Conservation (phyloP, 2,113 vertebrate genomes). For the Ophiodon elongatus region DNA sequence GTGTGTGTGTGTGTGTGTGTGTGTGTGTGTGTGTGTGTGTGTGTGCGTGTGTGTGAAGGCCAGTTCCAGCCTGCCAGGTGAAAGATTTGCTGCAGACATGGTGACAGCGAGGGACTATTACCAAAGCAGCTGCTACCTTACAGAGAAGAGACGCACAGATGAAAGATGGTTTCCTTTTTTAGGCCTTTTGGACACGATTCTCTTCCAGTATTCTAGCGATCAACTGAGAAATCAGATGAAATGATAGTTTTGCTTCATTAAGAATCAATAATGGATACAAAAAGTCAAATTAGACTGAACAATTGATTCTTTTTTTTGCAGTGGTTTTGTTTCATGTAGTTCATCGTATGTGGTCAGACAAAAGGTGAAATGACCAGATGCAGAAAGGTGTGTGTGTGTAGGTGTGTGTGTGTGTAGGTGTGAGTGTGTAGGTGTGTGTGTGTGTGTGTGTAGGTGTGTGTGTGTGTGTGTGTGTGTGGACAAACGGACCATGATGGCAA, state of each 20-base stretch:
- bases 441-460: constrained; percentile 10
- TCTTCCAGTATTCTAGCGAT: no score
- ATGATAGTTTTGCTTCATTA: no score
- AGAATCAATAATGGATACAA: no score
- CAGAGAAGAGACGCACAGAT: background rate
- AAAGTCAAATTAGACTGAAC: no score
- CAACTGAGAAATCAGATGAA: no score
- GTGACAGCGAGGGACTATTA: constrained; percentile 9
- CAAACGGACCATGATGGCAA: constrained; percentile 24
- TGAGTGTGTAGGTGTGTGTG: constrained; percentile 8
- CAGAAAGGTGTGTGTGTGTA: constrained; percentile 7
- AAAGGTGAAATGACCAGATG: background rate
- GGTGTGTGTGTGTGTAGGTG: background rate
- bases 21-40: constrained; percentile 20
- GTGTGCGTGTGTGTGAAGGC: constrained; percentile 41
- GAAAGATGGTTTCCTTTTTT: no score
- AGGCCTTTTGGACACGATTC: no score
- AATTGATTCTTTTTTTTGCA: background rate
- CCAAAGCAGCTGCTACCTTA: constrained; percentile 29
- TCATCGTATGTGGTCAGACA: background rate
- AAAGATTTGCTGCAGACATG: constrained; percentile 59
- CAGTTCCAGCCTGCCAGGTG: constrained; percentile 50
- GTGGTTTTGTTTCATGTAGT: background rate
- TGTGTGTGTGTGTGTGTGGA: background rate
- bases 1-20: constrained; percentile 10